Evolutionary conservation across 2,113 vertebrate species (phyloP), one percentile per base, ranked within the genome.

Genomic region (Anhinga anhinga): DNA sequence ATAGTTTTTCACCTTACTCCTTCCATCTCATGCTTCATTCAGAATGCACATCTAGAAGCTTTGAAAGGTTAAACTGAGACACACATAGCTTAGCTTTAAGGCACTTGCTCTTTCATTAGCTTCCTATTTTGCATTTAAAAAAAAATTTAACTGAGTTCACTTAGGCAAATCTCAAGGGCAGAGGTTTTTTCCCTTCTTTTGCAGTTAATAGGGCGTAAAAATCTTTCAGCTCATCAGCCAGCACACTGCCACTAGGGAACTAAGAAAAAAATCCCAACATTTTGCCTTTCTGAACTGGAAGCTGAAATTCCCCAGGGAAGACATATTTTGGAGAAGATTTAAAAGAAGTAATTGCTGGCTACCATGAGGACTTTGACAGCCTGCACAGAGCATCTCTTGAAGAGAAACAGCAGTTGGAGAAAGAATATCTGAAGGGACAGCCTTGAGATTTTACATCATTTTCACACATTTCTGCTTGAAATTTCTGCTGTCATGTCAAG

Each of bases 401-500:
- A 92, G 53, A 83, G 79, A 88, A 94, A 77, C 21, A 67, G n/a
- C 30, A 94, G 42, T 13, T 78, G 30, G 26, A 82, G 40, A 88
- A 74, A 62, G 55, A 87, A 21, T 76, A 82, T 80, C 89, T 82
- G 58, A 87, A 77, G 50, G 70, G 62, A 69, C 18, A 76, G 34
- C 29, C 61, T 86, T 86, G n/a, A 95, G 29, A 79, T 32, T 38
- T 67, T n/a, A 69, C 38, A 84, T 32, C 1, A 58, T 76, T 91
- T 88, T 87, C 49, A 80, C 0, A 4, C 15, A 65, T 69, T 94
- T 76, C 56, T 89, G 32, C 50, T 71, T 70, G 30, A 69, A 86
- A 92, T 91, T 96, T 94, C 52, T 97, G 82, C 72, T 95, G 66
- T 95, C 80, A 94, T 9, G 14, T 76, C 70, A 83, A 91, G 73